Evolutionary conservation across 1,140 invertebrate species (phyloP).

Genomic region (Pissodes strobi): DNA sequence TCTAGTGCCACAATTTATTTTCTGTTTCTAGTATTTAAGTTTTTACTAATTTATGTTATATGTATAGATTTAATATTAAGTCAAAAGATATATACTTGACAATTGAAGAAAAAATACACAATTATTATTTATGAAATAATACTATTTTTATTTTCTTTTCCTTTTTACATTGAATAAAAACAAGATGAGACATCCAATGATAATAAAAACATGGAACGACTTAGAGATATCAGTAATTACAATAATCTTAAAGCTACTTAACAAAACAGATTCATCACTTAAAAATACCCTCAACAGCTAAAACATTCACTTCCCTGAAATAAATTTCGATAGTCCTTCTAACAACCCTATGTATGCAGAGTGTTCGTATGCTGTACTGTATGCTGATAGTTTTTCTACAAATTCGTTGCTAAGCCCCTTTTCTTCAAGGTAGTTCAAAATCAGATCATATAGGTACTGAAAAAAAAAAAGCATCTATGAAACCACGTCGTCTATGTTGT

Average conservation of each 20-base stretch:
- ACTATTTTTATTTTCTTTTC: too few species aligned
- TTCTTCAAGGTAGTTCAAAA: slow-evolving; percentile 93
- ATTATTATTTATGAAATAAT: slow-evolving; percentile 16
- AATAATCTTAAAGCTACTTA: slow-evolving; percentile 7
- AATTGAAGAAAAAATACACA: slow-evolving; percentile 1
- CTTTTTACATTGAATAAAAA: too few species aligned
- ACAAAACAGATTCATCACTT: slow-evolving; percentile 8
- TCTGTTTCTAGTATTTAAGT: too few species aligned
- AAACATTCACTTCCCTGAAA: slow-evolving; percentile 64
- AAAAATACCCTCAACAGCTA: background rate
- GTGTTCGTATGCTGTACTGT: slow-evolving; percentile 90
- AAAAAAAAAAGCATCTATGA: too few species aligned
- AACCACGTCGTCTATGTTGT: too few species aligned
- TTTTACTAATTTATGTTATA: slow-evolving; percentile 9
- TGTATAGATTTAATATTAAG: background rate
- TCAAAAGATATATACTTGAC: background rate
- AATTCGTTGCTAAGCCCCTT: slow-evolving; percentile 92
- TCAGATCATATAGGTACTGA: slow-evolving; percentile 89
- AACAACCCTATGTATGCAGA: slow-evolving; percentile 83
- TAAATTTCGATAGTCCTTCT: slow-evolving; percentile 84
- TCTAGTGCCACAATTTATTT: background rate
- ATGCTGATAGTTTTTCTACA: slow-evolving; percentile 80
- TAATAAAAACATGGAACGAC: slow-evolving; percentile 13
- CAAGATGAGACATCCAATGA: slow-evolving; percentile 10
- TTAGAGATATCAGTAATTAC: slow-evolving; percentile 9